phyloP scores from a whole-genome alignment of 2,113 vertebrate species.

The Onychostoma macrolepis region DNA sequence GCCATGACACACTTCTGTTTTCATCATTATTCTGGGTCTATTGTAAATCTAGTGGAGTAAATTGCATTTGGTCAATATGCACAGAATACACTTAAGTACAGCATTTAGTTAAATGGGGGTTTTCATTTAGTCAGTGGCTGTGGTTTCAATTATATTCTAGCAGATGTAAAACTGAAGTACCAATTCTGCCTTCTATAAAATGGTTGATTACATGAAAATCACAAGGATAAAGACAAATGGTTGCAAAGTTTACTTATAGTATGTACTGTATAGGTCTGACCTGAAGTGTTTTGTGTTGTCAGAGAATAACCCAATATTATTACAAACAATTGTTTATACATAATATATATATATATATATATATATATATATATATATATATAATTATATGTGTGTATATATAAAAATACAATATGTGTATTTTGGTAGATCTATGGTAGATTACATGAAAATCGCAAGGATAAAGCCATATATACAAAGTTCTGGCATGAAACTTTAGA shows the following conservation, averaged over 20 bases:
- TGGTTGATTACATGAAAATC: background rate
- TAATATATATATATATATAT: too few species aligned
- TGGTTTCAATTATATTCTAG: background rate
- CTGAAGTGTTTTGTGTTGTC: too few species aligned
- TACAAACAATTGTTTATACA: too few species aligned
- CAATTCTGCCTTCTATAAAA: background rate
- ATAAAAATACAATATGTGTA: too few species aligned
- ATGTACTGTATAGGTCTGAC: too few species aligned
- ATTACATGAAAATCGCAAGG: background rate
- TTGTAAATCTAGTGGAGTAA: background rate
- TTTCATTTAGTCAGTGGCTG: background rate
- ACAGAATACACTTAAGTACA: background rate
- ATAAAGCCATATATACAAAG: background rate
- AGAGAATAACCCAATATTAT: too few species aligned
- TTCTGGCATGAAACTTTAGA: too few species aligned
- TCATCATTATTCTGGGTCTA: conserved; percentile 9
- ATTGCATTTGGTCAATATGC: conserved; percentile 3
- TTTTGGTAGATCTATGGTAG: too few species aligned
- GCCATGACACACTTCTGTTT: conserved; percentile 21
- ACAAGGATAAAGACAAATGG: background rate
- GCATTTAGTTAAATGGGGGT: conserved; percentile 1
- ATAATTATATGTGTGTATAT: too few species aligned
- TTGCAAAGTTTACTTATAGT: background rate
- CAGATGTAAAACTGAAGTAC: background rate
- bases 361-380: too few species aligned